Evolutionary conservation across 30 jellyfish, hydroid and myxozoan species (phyloP), one percentile per base, ranked within the genome.

Genomic region (Aurelia sp.): DNA sequence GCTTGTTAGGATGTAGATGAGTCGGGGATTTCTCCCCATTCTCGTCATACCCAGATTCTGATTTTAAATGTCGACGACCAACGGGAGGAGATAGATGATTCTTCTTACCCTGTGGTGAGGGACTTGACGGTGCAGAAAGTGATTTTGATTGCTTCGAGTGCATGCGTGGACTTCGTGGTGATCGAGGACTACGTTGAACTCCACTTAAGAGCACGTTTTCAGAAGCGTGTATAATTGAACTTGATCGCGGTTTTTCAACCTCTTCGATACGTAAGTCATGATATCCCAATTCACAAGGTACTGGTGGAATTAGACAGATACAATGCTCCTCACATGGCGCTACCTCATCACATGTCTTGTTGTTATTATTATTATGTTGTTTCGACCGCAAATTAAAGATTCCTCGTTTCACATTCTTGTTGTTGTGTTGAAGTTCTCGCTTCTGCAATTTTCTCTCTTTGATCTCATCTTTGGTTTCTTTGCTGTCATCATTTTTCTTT

Each of bases 231-330:
- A 84, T 72, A 6, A 84, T 61, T 20, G 87, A 37, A 66, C 93
- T 74, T 19, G 87, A 44, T 20, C 93, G 93, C 16, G 93, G 93
- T 68, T 73, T 84, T 35, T 71, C 76, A 3, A 84, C 93, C 47
- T 82, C 91, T 47, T 84, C 93, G 16, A 84, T 76, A 52, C 73
- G 75, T 80, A 84, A 35, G 50, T 84, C 93, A 48, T 70, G 73
- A 40, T 84, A 84, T 13, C 93, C 93, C 13, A 71, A 66, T 37
- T 71, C 86, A 33, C 87, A 35, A 27, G 93, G 93, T 9, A 73
- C 80, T 15, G 93, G 93, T 11, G 93, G 93, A 31, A 84, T 84
- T 51, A 71, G 70, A 57, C 11, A 62, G 12, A 84, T 86, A 4
- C 86, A 80, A 44, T 47, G 73, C 57, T 71, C 85, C 11, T 18